A percentile compares a stretch with the other conserved stretches of the same genome.
phyloP scores from a whole-genome alignment of 2,113 vertebrate genomes.

The Nycticebus coucang region DNA sequence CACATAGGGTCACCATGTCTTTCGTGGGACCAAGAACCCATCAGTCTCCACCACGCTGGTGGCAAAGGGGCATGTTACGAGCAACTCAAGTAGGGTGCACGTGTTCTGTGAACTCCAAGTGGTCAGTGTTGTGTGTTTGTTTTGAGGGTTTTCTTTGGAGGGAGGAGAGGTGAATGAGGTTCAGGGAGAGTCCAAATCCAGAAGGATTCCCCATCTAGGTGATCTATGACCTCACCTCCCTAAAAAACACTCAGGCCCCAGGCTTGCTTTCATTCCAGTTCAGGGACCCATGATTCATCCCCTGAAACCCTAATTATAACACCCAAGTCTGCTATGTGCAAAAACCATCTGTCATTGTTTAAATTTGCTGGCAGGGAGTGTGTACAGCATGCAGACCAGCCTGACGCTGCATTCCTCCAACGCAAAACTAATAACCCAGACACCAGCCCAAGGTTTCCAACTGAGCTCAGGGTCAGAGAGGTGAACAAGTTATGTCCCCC shows the following conservation, averaged over 20 bases:
- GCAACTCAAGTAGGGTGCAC: background rate
- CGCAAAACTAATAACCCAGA: background rate
- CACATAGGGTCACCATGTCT: background rate
- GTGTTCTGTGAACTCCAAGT: background rate
- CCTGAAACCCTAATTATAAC: slow-evolving; percentile 74
- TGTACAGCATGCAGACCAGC: background rate
- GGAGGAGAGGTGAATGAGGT: background rate
- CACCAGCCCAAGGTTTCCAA: background rate
- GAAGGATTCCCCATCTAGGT: slow-evolving; percentile 20
- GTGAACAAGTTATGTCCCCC: background rate
- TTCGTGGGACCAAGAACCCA: background rate
- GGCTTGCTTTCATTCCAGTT: slow-evolving; percentile 66
- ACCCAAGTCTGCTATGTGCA: slow-evolving; percentile 70
- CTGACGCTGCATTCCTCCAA: background rate
- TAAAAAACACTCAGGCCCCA: slow-evolving; percentile 57
- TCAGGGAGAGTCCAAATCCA: slow-evolving; percentile 37
- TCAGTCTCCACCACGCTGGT: background rate
- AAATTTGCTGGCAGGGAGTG: slow-evolving; percentile 32
- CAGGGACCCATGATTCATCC: slow-evolving; percentile 72
- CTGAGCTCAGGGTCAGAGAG: background rate
- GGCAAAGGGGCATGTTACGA: background rate
- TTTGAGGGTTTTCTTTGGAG: background rate
- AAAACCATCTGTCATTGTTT: slow-evolving; percentile 71
- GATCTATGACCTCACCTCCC: slow-evolving; percentile 44
- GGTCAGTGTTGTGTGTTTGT: background rate